Evolutionary conservation across 2,888 invertebrate species (phyloP).

Genomic region (Serripes groenlandicus): DNA sequence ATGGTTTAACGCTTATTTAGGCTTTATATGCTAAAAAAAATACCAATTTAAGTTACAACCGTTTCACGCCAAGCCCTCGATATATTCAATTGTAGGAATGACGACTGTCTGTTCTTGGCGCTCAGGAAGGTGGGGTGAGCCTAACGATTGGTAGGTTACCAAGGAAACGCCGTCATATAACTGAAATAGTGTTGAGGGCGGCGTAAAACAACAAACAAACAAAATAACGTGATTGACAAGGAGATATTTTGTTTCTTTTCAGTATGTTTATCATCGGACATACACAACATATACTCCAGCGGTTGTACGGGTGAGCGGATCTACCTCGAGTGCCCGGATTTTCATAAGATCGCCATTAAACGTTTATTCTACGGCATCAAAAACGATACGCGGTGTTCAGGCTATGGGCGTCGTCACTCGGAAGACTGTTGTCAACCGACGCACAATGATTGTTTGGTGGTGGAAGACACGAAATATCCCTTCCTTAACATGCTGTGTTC

Average conservation of each 20-base stretch:
- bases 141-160: too few species aligned
- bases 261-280: constrained; percentile 39
- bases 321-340: constrained; percentile 71
- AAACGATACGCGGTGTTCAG: constrained; percentile 67
- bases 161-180: too few species aligned
- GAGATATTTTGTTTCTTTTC: constrained; percentile 21
- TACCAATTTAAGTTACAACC: too few species aligned
- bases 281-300: constrained; percentile 78
- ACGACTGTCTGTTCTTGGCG: too few species aligned
- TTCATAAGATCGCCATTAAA: constrained; percentile 80
- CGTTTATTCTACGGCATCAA: constrained; percentile 79
- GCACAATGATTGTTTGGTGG: constrained; percentile 77
- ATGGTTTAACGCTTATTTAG: too few species aligned
- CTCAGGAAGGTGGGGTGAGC: too few species aligned
- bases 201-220: background rate
- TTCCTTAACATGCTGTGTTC: constrained; percentile 79
- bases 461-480: constrained; percentile 75
- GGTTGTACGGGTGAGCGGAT: constrained; percentile 76
- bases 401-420: constrained; percentile 52
- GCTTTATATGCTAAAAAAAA: too few species aligned
- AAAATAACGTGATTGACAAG: background rate
- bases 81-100: too few species aligned
- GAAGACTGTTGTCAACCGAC: constrained; percentile 76
- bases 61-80: too few species aligned
- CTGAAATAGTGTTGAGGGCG: background rate